Percentiles rank a stretch among this genome's conserved stretches.
phyloP scores from a whole-genome alignment of 1,140 invertebrate genomes.

The Saccostrea echinata region DNA sequence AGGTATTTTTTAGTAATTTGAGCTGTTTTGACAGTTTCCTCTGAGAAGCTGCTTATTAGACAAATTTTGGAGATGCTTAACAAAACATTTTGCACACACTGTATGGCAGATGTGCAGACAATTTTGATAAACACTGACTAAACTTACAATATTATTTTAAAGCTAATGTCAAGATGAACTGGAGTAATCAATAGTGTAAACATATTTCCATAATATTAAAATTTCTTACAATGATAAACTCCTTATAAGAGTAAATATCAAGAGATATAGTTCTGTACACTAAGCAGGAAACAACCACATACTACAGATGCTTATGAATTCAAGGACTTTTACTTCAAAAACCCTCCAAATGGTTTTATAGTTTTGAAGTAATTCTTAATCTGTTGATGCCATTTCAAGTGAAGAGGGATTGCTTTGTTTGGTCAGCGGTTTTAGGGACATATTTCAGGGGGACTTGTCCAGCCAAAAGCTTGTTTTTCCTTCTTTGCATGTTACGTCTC shows the following conservation, averaged over 20 bases:
- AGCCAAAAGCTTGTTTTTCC: background rate
- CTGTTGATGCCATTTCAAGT: background rate
- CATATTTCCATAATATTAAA: background rate
- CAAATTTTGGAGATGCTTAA: too few species aligned
- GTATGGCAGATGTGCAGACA: too few species aligned
- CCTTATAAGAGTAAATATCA: background rate
- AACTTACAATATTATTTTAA: too few species aligned
- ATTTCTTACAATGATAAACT: background rate
- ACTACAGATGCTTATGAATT: background rate
- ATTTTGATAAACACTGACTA: too few species aligned
- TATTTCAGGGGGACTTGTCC: background rate
- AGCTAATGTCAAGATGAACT: background rate
- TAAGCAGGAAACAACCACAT: background rate
- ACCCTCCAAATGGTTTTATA: background rate
- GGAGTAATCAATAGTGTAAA: background rate
- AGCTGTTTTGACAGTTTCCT: too few species aligned
- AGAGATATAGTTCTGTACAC: background rate
- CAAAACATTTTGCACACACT: too few species aligned
- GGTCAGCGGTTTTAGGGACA: background rate
- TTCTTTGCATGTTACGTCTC: slow-evolving; percentile 2
- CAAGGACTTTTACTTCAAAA: background rate
- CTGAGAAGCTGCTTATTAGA: too few species aligned
- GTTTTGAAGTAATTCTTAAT: background rate
- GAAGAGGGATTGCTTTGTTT: background rate
- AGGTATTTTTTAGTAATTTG: too few species aligned